A percentile compares a stretch with the other conserved stretches of the same genome.
Evolutionary conservation across 2,888 invertebrate species (phyloP).

Genomic region (Caenorhabditis sp.): DNA sequence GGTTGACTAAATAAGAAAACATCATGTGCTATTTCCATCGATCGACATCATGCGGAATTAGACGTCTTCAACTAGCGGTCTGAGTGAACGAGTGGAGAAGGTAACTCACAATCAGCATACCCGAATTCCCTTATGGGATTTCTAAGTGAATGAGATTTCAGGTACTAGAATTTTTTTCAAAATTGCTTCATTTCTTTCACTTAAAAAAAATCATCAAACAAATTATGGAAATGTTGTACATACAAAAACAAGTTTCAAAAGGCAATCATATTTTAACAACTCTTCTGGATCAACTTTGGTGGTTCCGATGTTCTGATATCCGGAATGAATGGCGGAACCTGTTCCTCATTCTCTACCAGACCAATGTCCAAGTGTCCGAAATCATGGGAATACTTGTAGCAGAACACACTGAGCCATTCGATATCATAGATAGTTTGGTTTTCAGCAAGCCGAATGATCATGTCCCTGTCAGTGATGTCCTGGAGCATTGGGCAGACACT

Average conservation of each 20-base stretch:
- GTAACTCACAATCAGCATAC: too few relatives aligned
- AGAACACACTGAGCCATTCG: constrained; percentile 77
- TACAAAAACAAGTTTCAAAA: background rate
- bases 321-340: constrained; percentile 77
- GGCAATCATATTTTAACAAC: background rate
- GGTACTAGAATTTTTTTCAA: too few relatives aligned
- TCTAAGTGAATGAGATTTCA: too few relatives aligned
- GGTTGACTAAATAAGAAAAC: too few relatives aligned
- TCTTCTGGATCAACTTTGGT: background rate
- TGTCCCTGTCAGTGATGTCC: constrained; percentile 71
- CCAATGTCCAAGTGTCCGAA: constrained; percentile 77
- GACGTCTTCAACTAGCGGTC: too few relatives aligned
- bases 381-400: constrained; percentile 73
- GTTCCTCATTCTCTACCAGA: constrained; percentile 67
- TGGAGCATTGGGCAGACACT: constrained; percentile 78
- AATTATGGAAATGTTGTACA: too few relatives aligned
- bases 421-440: constrained; percentile 78
- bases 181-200: too few relatives aligned
- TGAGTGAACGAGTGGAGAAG: too few relatives aligned
- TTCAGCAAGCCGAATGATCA: constrained; percentile 71
- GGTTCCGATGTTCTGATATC: constrained; percentile 56
- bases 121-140: too few relatives aligned
- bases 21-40: too few relatives aligned
- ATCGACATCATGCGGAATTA: too few relatives aligned
- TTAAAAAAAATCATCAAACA: too few relatives aligned